Evolutionary conservation across 37 sponge, comb jelly and placozoan species (phyloP).

Genomic region (Beroe forskalii): DNA sequence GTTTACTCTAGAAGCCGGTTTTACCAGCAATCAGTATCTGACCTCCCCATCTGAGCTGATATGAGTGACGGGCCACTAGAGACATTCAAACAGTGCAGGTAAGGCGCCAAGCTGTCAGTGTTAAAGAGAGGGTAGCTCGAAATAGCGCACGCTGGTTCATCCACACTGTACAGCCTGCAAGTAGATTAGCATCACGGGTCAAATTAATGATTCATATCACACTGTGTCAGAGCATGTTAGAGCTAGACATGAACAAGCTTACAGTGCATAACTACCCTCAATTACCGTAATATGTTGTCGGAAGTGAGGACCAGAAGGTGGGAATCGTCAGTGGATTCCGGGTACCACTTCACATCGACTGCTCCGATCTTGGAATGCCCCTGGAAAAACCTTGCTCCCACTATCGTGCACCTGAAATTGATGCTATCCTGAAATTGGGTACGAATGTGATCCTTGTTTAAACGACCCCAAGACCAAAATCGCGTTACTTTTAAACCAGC

Average conservation of each 20-base stretch:
- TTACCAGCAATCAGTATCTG: not conserved
- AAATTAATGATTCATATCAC: no score
- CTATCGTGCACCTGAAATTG: not conserved
- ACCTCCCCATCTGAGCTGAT: constrained; percentile 16
- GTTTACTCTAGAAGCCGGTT: no score
- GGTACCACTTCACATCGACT: not conserved
- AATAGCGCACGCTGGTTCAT: constrained; percentile 12
- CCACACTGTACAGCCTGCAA: not conserved
- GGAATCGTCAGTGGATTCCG: not conserved
- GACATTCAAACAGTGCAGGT: constrained; percentile 33
- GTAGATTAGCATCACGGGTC: not conserved
- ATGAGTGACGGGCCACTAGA: constrained; percentile 3
- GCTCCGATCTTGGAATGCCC: not conserved
- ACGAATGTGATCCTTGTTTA: no score
- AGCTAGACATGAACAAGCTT: no score
- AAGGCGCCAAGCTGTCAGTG: not conserved
- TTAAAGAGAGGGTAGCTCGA: constrained; percentile 18
- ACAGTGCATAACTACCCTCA: no score
- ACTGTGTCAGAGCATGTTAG: no score
- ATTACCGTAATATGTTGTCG: constrained; percentile 20
- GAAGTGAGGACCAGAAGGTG: constrained; percentile 13
- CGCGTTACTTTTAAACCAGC: no score
- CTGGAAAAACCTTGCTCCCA: not conserved
- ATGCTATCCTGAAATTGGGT: no score
- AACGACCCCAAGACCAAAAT: no score